Evolutionary conservation across 1,140 invertebrate genomes (phyloP), one percentile per base, ranked within the genome.

Genomic region (Nasonia longicornis): DNA sequence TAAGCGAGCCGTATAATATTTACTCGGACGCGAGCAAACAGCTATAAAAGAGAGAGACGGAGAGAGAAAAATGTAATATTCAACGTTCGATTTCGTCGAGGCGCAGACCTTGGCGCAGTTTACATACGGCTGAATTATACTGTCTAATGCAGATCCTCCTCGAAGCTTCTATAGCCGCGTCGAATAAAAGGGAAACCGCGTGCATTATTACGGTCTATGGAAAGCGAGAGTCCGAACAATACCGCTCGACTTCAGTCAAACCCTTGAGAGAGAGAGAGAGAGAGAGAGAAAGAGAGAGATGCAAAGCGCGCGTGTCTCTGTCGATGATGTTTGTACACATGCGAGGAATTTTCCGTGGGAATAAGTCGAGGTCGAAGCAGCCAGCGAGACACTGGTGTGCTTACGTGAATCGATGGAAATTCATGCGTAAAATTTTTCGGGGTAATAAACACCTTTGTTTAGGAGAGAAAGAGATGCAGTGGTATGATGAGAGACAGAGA

Each of bases 381-480:
- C 8, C 76, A 78, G 48, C 77, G 52, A 70, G 77, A 73, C 7
- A 79, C 22, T 71, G 0, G 0, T 35, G 4, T 35, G 31, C 29
- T 7, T 26, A 70, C 29, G 29, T 16, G 48, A 76, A 76, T 76
- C 70, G 52, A 81, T 81, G 79, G 79, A 76, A 81, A 81, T 81
- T 81, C 66, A 81, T 72, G 48, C 52, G 45, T 71, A 8, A 81
- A 71, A 31, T 31, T 81, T 77, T 64, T 81, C 64, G 48, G 70
- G 42, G 20, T 45, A 72, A 72, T 72, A 42, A 72, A 42, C 35
- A 20, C 69, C 31, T 38, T 71, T 71, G 12, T 71, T 42, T 16
- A 26, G 69, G 14, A 16, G 58, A 63, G 11, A 3, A 8, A 7
- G 38, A 42, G 7, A 42, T 42, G 38, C 4, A 6, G 31, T 35